Evolutionary conservation across 2,797 vertebrate genomes (phyloP).

Genomic region (Mastacembelus armatus): DNA sequence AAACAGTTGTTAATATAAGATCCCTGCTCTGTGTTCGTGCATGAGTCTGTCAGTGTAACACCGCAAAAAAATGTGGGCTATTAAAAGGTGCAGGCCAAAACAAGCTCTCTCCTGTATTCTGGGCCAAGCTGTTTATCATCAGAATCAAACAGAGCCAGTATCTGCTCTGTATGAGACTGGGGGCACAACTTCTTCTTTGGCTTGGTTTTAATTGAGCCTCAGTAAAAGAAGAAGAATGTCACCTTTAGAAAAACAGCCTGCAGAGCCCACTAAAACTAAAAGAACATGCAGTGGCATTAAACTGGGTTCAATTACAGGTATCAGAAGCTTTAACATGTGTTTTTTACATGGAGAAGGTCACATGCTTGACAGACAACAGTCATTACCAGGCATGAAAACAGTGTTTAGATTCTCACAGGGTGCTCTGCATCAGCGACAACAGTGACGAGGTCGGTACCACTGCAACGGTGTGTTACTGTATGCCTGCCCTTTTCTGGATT

Average conservation of each 20-base stretch:
- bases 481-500: too few relatives aligned
- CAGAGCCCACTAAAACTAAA: background rate
- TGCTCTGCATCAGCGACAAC: too few relatives aligned
- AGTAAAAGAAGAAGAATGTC: background rate
- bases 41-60: slow-evolving; percentile 2
- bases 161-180: background rate
- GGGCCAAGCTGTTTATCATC: slow-evolving; percentile 25
- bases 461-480: too few relatives aligned
- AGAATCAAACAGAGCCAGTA: slow-evolving; percentile 11
- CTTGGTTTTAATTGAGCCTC: background rate
- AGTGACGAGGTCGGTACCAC: too few relatives aligned
- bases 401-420: slow-evolving; percentile 50
- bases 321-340: slow-evolving; percentile 12
- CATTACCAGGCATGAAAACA: slow-evolving; percentile 47
- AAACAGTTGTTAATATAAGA: background rate
- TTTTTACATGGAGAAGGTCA: slow-evolving; percentile 3
- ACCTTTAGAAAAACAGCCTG: slow-evolving; percentile 5
- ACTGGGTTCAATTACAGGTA: slow-evolving; percentile 14
- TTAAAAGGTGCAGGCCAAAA: slow-evolving; percentile 56
- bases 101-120: slow-evolving; percentile 33
- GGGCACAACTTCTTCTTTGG: background rate
- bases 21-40: background rate
- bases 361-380: slow-evolving; percentile 48
- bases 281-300: background rate
- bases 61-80: slow-evolving; percentile 47